These are phyloP conservation scores for Steromphala cineraria DNA, from an alignment of 2,888 invertebrate species.

Conservation along the genomic window DNA sequence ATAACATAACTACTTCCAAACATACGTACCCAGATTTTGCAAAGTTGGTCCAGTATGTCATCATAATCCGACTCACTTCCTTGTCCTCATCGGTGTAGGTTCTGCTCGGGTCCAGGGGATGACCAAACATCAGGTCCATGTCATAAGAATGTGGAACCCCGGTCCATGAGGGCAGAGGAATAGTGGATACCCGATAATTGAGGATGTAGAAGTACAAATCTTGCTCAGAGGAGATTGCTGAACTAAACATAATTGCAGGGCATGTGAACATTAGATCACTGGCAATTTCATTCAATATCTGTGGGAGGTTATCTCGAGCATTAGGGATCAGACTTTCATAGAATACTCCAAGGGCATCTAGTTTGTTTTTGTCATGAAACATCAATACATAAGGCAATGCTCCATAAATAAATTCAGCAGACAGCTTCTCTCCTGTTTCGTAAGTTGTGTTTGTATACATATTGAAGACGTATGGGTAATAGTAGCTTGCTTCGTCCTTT, in stretches of 20 bases:
- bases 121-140: constrained; percentile 65
- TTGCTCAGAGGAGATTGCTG: constrained; percentile 66
- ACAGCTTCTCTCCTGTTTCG: no score
- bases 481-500: constrained; percentile 89
- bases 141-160: constrained; percentile 70
- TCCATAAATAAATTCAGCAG: no score
- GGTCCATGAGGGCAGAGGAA: constrained; percentile 57
- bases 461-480: constrained; percentile 61
- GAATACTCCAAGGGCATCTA: constrained; percentile 85
- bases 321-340: constrained; percentile 61
- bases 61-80: constrained; percentile 87
- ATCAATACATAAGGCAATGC: no score
- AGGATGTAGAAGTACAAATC: constrained; percentile 56
- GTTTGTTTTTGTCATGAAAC: constrained; percentile 70
- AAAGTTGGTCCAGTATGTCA: constrained; percentile 96
- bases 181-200: constrained; percentile 39
- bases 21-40: constrained; percentile 89
- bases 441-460: background rate
- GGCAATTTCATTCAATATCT: background rate
- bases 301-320: constrained; percentile 77
- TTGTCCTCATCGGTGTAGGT: constrained; percentile 89
- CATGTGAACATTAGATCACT: constrained; percentile 87
- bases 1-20: no score
- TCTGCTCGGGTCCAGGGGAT: constrained; percentile 72
- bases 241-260: constrained; percentile 91